phyloP scores from a whole-genome alignment of 2,113 vertebrate genomes.

The Syngnathus floridae region DNA sequence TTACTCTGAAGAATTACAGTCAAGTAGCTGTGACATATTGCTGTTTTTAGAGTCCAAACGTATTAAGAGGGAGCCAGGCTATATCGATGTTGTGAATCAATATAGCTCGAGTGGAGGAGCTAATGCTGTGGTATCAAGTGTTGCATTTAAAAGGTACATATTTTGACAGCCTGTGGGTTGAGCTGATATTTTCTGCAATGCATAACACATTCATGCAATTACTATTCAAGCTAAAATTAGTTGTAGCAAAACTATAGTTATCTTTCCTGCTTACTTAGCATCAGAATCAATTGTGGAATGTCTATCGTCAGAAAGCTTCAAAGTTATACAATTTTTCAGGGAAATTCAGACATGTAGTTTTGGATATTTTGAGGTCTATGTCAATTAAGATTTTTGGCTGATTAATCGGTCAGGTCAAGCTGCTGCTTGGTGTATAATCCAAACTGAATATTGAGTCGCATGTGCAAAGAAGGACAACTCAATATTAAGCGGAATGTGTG shows the following conservation, averaged over 20 bases:
- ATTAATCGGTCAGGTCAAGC: conserved; percentile 11
- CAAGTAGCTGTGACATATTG: conserved; percentile 58
- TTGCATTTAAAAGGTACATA: conserved; percentile 44
- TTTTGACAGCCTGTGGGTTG: conserved; percentile 33
- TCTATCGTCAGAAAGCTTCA: not conserved
- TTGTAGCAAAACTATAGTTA: not conserved
- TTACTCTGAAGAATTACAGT: conserved; percentile 51
- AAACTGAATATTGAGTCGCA: conserved; percentile 50
- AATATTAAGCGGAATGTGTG: conserved; percentile 58
- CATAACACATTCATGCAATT: not conserved
- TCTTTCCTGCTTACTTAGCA: not conserved
- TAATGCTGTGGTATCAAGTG: conserved; percentile 51
- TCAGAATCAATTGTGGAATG: not conserved
- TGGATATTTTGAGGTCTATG: no score
- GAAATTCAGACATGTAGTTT: no score
- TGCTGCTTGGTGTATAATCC: conserved; percentile 52
- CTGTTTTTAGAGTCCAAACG: conserved; percentile 61
- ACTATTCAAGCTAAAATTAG: not conserved
- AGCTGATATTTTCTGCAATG: conserved; percentile 4
- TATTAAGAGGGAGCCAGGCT: conserved; percentile 53
- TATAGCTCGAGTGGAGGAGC: conserved; percentile 44
- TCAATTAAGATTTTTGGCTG: no score
- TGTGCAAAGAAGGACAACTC: conserved; percentile 56
- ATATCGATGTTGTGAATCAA: conserved; percentile 60
- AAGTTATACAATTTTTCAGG: not conserved